Evolutionary conservation across 2,888 invertebrate species (phyloP).

Genomic region (Ommatoiulus sabulosus): DNA sequence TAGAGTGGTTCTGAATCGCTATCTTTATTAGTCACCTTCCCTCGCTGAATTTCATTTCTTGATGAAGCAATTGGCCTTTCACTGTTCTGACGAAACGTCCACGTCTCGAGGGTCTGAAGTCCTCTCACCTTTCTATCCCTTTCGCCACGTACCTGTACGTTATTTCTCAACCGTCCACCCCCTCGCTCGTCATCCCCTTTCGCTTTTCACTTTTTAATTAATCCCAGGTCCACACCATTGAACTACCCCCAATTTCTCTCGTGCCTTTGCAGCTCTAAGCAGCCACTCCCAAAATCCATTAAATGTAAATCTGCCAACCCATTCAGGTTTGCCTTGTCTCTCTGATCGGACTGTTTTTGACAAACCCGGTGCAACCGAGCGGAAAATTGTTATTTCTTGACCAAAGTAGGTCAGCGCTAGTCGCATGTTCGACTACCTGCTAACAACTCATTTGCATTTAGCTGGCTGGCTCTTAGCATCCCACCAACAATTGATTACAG

Average conservation of each 20-base stretch:
- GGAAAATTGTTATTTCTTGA: constrained; percentile 46
- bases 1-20: background rate
- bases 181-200: constrained; percentile 10
- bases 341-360: constrained; percentile 45
- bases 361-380: constrained; percentile 48
- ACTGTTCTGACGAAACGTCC: constrained; percentile 13
- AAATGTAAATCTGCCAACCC: constrained; percentile 47
- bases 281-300: constrained; percentile 40
- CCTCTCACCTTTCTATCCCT: constrained; percentile 25
- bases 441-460: constrained; percentile 44
- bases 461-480: constrained; percentile 5
- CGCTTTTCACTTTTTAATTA: constrained; percentile 34
- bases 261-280: constrained; percentile 35
- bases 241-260: constrained; percentile 15
- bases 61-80: constrained; percentile 41
- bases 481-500: constrained; percentile 25
- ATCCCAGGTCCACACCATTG: constrained; percentile 36
- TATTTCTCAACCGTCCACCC: background rate
- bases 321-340: constrained; percentile 48
- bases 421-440: constrained; percentile 47
- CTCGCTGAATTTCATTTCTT: background rate
- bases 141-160: background rate
- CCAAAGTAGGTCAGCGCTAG: constrained; percentile 46
- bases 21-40: constrained; percentile 7
- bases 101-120: background rate